These are phyloP conservation scores for Euzetes globulus DNA, from an alignment of 2,888 invertebrate genomes.

Conservation along the genomic window DNA sequence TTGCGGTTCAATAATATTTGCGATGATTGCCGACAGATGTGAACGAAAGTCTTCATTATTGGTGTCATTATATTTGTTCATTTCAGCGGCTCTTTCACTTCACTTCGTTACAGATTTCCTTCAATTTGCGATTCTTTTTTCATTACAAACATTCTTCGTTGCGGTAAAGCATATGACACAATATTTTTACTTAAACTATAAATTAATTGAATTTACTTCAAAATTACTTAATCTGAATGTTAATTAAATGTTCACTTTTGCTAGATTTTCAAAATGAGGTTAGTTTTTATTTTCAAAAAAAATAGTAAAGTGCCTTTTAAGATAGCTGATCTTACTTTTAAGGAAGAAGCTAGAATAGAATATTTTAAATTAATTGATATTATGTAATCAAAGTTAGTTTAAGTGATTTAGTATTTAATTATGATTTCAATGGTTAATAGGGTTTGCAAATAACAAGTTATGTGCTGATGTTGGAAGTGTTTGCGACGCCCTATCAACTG, in stretches of 20 bases:
- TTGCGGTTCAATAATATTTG: slow-evolving; percentile 38
- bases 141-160: slow-evolving; percentile 39
- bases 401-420: background rate
- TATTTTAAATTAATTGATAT: too few species aligned
- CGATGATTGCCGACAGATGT: slow-evolving; percentile 40
- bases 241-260: too few species aligned
- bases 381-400: background rate
- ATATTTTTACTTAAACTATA: too few species aligned
- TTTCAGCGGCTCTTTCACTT: slow-evolving; percentile 39
- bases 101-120: slow-evolving; percentile 39
- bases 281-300: too few species aligned
- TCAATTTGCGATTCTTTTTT: slow-evolving; percentile 38
- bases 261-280: too few species aligned
- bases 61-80: slow-evolving; percentile 37
- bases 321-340: too few species aligned
- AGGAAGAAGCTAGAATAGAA: too few species aligned
- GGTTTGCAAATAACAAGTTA: slow-evolving; percentile 40
- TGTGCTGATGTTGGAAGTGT: slow-evolving; percentile 40
- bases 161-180: slow-evolving; percentile 31
- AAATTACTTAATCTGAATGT: too few species aligned
- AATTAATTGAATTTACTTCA: too few species aligned
- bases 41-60: slow-evolving; percentile 38
- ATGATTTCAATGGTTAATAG: slow-evolving; percentile 31
- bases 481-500: slow-evolving; percentile 40
- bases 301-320: too few species aligned